Evolutionary conservation across 2,888 invertebrate species (phyloP), one percentile per base, ranked within the genome.

Genomic region (Andricus curvator): DNA sequence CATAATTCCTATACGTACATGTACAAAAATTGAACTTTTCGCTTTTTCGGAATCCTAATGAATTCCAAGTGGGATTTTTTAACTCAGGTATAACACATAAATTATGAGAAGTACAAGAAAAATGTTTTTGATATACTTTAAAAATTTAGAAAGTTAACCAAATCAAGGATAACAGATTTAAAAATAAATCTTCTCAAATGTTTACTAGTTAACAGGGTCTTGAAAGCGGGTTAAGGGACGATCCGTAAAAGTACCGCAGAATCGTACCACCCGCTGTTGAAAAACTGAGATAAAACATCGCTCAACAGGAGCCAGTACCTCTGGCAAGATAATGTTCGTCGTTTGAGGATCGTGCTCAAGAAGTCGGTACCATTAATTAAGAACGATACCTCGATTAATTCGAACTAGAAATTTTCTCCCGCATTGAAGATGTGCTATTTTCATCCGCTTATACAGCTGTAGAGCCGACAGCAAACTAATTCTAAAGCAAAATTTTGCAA

Each of bases 221-320:
- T 29, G 29, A 64, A 64, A 64, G 64, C 29, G 6, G 29, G 25
- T 48, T 70, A 51, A 76, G 70, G 33, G 66, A 77, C 41, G 22
- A 79, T 79, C 68, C 41, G 51, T 62, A 66, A n/a, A 60, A 70
- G 5, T 56, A 33, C 4, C n/a, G n/a, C 62, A 78, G 64, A 51
- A 65, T 56, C 15, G 20, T 60, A 51, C 68, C 77, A 81, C 86
- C 86, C 83, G 85, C 84, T 84, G 85, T 80, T 86, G 78, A 78
- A 66, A 83, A 83, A 79, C 84, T 85, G 84, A 86, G 85, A 85
- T 85, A 84, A 85, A 88, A 87, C 85, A 85, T 84, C 84, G 85
- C 87, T 88, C 86, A 86, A 88, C 88, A 84, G 88, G 87, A 87
- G 89, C 84, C 84, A 37, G 56, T 84, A 84, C 64, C 79, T 74